Evolutionary conservation across 1,140 invertebrate genomes (phyloP).

Genomic region (Drosophila ambigua): DNA sequence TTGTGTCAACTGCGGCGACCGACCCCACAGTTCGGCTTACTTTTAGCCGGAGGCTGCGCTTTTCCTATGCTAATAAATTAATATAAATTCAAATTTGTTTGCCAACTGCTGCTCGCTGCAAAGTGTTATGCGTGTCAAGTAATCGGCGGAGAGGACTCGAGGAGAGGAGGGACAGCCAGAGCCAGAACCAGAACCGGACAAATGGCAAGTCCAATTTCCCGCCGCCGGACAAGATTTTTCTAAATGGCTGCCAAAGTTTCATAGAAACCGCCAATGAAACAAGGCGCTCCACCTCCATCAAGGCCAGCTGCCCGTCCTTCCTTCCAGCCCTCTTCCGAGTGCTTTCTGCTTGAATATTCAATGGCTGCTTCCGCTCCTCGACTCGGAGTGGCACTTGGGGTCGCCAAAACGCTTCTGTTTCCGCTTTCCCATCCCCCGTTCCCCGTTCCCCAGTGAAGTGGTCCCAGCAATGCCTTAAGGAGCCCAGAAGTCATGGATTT

Average conservation of each 20-base stretch:
- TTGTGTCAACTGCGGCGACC: slow-evolving; percentile 47
- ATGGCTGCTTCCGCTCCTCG: slow-evolving; percentile 69
- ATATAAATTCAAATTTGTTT: slow-evolving; percentile 83
- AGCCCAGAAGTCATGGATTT: slow-evolving; percentile 10
- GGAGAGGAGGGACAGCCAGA: slow-evolving; percentile 4
- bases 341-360: slow-evolving; percentile 76
- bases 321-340: slow-evolving; percentile 19
- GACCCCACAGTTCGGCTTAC: slow-evolving; percentile 17
- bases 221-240: slow-evolving; percentile 61
- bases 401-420: slow-evolving; percentile 48
- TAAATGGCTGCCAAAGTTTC: slow-evolving; percentile 72
- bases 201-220: slow-evolving; percentile 51
- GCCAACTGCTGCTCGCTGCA: slow-evolving; percentile 72
- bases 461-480: slow-evolving; percentile 16
- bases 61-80: slow-evolving; percentile 82
- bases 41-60: slow-evolving; percentile 56
- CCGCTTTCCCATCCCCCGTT: too few relatives aligned
- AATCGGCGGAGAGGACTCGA: slow-evolving; percentile 13
- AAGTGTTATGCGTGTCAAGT: slow-evolving; percentile 74
- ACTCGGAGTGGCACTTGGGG: slow-evolving; percentile 60
- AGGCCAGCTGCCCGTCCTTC: slow-evolving; percentile 16
- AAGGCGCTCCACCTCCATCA: slow-evolving; percentile 25
- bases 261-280: slow-evolving; percentile 74
- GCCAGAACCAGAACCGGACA: slow-evolving; percentile 33
- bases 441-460: slow-evolving; percentile 19